Conservation (phyloP, 2,113 vertebrate species). For the Athene noctua region DNA sequence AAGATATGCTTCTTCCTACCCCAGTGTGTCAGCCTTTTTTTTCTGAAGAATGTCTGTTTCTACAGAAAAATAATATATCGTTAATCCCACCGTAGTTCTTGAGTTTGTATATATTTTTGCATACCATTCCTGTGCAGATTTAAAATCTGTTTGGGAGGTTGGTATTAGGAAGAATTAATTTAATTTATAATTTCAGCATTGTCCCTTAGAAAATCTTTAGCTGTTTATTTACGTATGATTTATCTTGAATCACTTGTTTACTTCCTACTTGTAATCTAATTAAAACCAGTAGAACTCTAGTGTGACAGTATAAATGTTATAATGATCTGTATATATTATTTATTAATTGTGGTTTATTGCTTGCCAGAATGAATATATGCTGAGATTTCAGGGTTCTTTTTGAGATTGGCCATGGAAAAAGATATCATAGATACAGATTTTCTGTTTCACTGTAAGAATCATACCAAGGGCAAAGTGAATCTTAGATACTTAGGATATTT, state of each 20-base stretch:
- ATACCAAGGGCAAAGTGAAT: background rate
- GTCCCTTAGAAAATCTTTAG: background rate
- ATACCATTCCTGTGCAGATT: background rate
- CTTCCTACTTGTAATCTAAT: background rate
- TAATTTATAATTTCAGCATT: background rate
- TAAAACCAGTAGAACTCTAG: background rate
- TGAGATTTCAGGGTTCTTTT: background rate
- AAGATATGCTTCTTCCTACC: background rate
- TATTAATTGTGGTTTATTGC: background rate
- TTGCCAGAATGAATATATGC: background rate
- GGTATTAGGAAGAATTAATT: background rate
- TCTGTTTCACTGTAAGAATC: background rate
- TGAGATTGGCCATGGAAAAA: background rate
- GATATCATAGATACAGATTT: background rate
- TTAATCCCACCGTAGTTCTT: background rate
- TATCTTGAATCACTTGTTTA: background rate
- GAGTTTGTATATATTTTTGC: background rate
- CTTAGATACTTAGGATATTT: background rate
- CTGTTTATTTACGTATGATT: background rate
- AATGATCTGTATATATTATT: background rate
- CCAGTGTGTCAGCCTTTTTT: background rate
- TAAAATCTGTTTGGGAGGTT: background rate
- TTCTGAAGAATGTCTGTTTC: background rate
- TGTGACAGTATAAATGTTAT: background rate
- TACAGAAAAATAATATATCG: background rate